These are phyloP conservation scores for Apistogramma diplotaenia DNA, from an alignment of 2,113 vertebrate species.

Conservation along the genomic window DNA sequence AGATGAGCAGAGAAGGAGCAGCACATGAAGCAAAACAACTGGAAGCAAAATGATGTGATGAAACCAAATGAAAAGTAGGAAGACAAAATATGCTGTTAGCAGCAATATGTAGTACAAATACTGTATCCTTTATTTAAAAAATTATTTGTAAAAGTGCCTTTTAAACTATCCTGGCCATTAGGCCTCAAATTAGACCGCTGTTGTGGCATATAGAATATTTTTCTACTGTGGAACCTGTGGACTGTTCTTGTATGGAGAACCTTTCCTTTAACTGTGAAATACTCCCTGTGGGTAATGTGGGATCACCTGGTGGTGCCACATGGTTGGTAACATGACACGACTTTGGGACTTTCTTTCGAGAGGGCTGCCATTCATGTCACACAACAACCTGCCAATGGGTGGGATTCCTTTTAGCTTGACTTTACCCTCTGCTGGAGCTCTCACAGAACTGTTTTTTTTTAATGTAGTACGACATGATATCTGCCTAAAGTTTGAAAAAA, in stretches of 20 bases:
- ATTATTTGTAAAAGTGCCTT: neutral
- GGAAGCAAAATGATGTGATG: neutral
- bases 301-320: neutral
- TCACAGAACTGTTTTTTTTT: neutral
- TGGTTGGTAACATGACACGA: neutral
- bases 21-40: conserved; percentile 14
- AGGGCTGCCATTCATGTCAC: neutral
- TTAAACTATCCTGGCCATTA: too few relatives aligned
- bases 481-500: neutral
- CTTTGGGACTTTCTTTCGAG: neutral
- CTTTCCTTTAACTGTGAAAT: neutral
- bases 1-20: conserved; percentile 42
- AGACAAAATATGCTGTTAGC: neutral
- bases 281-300: neutral
- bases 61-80: neutral
- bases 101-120: neutral
- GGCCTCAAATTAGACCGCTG: neutral
- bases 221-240: neutral
- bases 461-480: too few relatives aligned
- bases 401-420: neutral
- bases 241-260: neutral
- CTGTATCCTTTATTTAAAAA: neutral
- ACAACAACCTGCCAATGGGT: conserved; percentile 3
- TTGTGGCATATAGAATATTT: neutral
- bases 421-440: neutral